Evolutionary conservation across 2,888 invertebrate genomes (phyloP).

Genomic region (Eupithecia subumbrata): DNA sequence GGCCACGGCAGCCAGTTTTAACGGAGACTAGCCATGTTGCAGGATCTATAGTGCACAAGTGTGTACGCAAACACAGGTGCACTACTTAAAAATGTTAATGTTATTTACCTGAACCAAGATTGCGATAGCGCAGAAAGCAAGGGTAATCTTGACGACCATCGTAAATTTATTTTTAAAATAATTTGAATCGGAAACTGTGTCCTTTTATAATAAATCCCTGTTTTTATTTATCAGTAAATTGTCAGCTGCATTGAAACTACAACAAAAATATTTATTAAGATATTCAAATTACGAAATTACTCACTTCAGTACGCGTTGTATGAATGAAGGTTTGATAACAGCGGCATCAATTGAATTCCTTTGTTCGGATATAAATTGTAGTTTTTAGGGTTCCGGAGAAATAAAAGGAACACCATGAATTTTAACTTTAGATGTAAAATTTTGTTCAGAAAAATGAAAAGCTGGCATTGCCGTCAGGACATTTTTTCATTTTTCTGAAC

Average conservation of each 20-base stretch:
- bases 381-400: no score
- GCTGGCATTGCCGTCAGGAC: no score
- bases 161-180: background rate
- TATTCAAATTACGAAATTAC: background rate
- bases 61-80: no score
- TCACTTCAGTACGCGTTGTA: background rate
- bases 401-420: no score
- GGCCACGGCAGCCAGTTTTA: no score
- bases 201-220: background rate
- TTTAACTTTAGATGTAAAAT: no score
- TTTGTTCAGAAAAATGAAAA: no score
- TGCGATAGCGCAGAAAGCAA: background rate
- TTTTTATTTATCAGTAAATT: conserved; percentile 7
- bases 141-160: background rate
- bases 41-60: no score
- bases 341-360: background rate
- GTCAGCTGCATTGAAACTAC: background rate
- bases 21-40: no score
- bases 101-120: conserved; percentile 9
- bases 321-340: background rate
- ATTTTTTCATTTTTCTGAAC: no score
- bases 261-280: background rate
- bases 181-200: background rate
- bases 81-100: background rate
- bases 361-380: background rate